Evolutionary conservation across 2,888 invertebrate genomes (phyloP), one percentile per base, ranked within the genome.

Genomic region (Synanthedon tipuliformis): DNA sequence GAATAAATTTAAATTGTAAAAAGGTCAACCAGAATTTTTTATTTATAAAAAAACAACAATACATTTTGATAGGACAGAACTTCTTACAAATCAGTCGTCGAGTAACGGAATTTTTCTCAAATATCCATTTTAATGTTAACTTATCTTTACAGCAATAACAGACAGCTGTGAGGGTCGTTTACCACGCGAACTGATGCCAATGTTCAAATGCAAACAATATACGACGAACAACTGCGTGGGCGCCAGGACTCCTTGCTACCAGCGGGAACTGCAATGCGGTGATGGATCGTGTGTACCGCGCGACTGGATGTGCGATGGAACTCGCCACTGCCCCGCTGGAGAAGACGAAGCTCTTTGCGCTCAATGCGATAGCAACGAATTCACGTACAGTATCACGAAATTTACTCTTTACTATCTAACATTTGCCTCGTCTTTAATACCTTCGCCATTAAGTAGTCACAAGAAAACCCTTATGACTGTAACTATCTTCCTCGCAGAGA

Each of bases 271-370:
- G 59, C 72, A 82, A 23, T 92, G 92, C 58, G 66, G 71, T 0
- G 91, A 92, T 60, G 89, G 88, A 0, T 81, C 89, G 7, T 92
- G 92, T 65, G 86, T 92, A 50, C 90, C 90, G 0, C 67, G 84
- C 10, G 89, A 90, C 56, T 91, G 91, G 91, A 76, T 89, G 50
- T 92, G 92, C 64, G 92, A 92, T 60, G 89, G 89, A 2, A 88
- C 88, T 12, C 73, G 74, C 1, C 92, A 92, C 65, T 92, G 92
- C 58, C 75, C 86, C 4, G 88, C 84, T 56, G 90, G 89, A 1
- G 91, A 91, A 34, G 92, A 92, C 60, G 92, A 92, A 64, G 68
- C 74, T 2, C 75, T 85, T 48, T 92, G 92, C 61, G 58, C 65
- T 0, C 58, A 61, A 7, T 88, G 88, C 58, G 73, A 70, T 4